Conservation (phyloP, 2,113 vertebrate species). For the Peromyscus maniculatus region DNA sequence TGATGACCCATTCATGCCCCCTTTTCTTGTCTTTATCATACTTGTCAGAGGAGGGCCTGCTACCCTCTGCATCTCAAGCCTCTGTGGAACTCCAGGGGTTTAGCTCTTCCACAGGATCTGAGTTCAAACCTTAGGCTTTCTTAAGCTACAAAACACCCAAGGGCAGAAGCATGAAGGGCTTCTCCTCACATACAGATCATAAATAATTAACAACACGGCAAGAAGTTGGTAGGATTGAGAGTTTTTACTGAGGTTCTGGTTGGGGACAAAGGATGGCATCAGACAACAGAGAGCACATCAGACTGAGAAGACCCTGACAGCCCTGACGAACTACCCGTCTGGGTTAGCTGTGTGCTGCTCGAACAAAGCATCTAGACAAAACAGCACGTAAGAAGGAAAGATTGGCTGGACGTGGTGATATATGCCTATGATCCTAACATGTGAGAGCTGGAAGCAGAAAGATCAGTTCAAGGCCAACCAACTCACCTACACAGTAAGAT, state of each 20-base stretch:
- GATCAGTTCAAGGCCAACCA: neutral
- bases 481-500: neutral
- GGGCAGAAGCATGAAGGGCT: neutral
- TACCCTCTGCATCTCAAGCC: neutral
- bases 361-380: neutral
- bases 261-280: neutral
- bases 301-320: neutral
- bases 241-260: neutral
- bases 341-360: no score
- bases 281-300: neutral
- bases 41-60: neutral
- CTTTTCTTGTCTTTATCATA: neutral
- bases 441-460: neutral
- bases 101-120: neutral
- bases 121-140: conserved; percentile 9
- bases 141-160: neutral
- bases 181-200: neutral
- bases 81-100: neutral
- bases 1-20: neutral
- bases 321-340: neutral
- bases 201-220: neutral
- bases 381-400: neutral
- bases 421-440: neutral
- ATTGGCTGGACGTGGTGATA: neutral
- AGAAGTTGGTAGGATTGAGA: neutral